A percentile compares a stretch with the other conserved stretches of the same genome.
Conservation (phyloP, 2,888 invertebrate species). For the Lithophane socia region DNA sequence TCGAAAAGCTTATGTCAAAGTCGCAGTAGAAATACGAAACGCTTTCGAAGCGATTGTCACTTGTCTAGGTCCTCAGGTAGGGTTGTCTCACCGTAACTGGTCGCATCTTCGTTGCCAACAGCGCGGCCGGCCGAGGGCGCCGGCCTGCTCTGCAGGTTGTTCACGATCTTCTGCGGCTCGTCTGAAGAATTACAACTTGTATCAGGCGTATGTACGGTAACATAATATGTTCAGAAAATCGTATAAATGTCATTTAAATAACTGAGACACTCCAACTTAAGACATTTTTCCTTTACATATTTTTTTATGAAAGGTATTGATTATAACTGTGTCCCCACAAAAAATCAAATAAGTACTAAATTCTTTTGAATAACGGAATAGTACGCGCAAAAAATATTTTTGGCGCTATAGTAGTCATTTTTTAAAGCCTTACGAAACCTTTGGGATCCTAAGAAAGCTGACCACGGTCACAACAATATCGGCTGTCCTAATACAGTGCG, state of each 20-base stretch:
- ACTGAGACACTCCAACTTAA: background rate
- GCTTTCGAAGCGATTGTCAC: too few relatives aligned
- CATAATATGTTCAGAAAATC: background rate
- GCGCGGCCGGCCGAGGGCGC: conserved; percentile 68
- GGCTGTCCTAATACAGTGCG: too few relatives aligned
- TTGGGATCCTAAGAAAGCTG: too few relatives aligned
- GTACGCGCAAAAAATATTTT: background rate
- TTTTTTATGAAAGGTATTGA: background rate
- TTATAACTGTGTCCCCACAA: background rate
- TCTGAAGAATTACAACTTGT: conserved; percentile 72
- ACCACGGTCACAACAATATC: too few relatives aligned
- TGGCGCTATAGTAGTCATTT: background rate
- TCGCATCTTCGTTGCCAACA: conserved; percentile 70
- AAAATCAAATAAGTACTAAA: too few relatives aligned
- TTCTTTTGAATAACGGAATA: background rate
- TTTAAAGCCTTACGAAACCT: too few relatives aligned
- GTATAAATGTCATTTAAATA: too few relatives aligned
- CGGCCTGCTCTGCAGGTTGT: conserved; percentile 85
- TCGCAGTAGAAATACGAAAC: too few relatives aligned
- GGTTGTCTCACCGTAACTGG: conserved; percentile 76
- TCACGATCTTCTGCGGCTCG: conserved; percentile 80
- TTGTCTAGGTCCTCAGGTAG: too few relatives aligned
- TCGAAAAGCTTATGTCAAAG: too few relatives aligned
- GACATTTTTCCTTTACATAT: background rate
- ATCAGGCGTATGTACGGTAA: background rate